Base-by-base conservation (phyloP, 2,888 invertebrate genomes). In the Drosophila quasianomalipes region DNA sequence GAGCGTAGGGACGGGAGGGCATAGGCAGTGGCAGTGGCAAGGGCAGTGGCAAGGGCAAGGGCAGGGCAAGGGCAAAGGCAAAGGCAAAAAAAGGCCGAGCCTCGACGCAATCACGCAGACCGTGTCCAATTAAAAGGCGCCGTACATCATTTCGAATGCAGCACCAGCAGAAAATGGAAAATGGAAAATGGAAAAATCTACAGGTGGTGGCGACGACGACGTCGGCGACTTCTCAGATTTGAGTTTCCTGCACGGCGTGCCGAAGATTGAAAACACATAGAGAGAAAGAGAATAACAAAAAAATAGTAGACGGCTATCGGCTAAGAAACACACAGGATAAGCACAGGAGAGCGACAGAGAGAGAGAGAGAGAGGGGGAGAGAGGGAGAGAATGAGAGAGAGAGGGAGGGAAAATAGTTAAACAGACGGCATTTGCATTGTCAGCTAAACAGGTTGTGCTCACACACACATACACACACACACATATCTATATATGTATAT, bases 61-160 rank as follows among this genome's bases (percentile, higher is more conserved):
- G 58, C 35, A 52, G 0, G 35, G 65, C 65, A 35, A 37, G 4
- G 33, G 33, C 33, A 33, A 33, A 31, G 61, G 67, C 54, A 55
- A 52, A 53, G 33, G 44, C 39, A 28, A 57, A 33, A 60, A 60
- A 52, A 65, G 68, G 58, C 37, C 70, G 60, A 74, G 63, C 58
- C 31, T 16, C 58, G 44, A 64, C 72, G 73, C 78, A 87, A 89
- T 86, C 90, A 77, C 76, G 87, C 89, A 89, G 87, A 88, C 87
- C 84, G 87, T 88, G 90, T 90, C 87, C 90, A 88, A 88, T 89
- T 86, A 84, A 88, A 88, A 90, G 87, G 87, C 87, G 87, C 87
- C 90, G 90, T 87, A 67, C 82, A 90, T 88, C 89, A 87, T 90
- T 85, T 80, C 62, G 70, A 87, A 85, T 79, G 85, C 89, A 79